These are phyloP conservation scores for Malthinus seriepunctatus DNA, from an alignment of 2,888 invertebrate genomes.

Conservation along the genomic window DNA sequence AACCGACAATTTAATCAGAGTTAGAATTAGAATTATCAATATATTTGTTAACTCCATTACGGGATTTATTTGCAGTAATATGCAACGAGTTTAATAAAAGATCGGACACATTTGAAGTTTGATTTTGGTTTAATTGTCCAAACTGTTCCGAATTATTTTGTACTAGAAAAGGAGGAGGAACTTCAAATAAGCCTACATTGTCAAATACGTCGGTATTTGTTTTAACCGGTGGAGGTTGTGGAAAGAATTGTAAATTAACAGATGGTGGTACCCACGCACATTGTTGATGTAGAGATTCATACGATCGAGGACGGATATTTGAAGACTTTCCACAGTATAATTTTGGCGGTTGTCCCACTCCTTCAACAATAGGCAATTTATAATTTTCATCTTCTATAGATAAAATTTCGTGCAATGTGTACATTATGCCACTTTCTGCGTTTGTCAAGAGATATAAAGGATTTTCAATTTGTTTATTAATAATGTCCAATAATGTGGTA, in stretches of 20 bases:
- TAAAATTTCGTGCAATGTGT: slow-evolving; percentile 67
- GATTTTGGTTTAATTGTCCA: not conserved
- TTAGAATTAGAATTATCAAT: too few species aligned
- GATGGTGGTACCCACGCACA: not conserved
- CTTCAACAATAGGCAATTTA: slow-evolving; percentile 70
- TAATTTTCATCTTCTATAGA: slow-evolving; percentile 72
- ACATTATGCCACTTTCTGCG: slow-evolving; percentile 70
- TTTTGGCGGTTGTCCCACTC: slow-evolving; percentile 76
- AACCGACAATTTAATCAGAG: too few species aligned
- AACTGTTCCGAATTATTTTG: not conserved
- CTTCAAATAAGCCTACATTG: not conserved
- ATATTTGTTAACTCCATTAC: too few species aligned
- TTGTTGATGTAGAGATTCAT: not conserved
- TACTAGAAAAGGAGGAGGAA: not conserved
- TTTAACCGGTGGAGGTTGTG: not conserved
- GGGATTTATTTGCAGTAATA: too few species aligned
- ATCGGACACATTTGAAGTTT: not conserved
- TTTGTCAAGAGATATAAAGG: slow-evolving; percentile 62
- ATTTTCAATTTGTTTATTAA: slow-evolving; percentile 59
- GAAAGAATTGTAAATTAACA: not conserved
- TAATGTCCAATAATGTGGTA: slow-evolving; percentile 34
- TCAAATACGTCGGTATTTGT: not conserved
- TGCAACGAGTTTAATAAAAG: too few species aligned
- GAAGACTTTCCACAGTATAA: slow-evolving; percentile 47
- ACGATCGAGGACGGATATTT: not conserved